A percentile compares a stretch with the other conserved stretches of the same genome.
Evolutionary conservation across 2,797 vertebrate species (phyloP).

Genomic region (Lepidocolaptes lacrymiger): DNA sequence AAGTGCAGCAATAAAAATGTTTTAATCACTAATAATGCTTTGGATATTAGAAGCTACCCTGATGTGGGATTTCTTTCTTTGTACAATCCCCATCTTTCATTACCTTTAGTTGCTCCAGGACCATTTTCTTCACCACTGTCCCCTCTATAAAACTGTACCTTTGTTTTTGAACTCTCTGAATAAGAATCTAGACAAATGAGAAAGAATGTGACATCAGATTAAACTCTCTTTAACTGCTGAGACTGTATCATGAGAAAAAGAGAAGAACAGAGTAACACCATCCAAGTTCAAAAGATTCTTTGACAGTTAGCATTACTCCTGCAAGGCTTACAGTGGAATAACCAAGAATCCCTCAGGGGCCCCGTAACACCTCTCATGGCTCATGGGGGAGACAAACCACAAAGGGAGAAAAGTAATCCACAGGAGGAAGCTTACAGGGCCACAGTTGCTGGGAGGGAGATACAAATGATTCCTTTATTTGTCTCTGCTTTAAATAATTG

Average conservation of each 20-base stretch:
- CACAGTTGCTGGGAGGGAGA: neutral
- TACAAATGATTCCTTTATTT: neutral
- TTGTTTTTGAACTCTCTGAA: neutral
- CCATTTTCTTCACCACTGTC: neutral
- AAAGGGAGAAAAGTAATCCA: neutral
- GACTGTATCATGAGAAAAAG: neutral
- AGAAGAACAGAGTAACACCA: neutral
- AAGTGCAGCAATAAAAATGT: neutral
- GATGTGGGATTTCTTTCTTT: neutral
- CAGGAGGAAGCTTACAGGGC: neutral
- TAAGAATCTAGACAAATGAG: neutral
- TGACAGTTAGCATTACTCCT: neutral
- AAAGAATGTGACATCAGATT: neutral
- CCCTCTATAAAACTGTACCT: neutral
- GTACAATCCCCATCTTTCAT: neutral
- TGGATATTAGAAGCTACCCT: neutral
- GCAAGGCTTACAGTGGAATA: neutral
- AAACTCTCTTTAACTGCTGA: neutral
- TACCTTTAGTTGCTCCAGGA: constrained; percentile 2
- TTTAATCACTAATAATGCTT: neutral
- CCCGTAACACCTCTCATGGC: neutral
- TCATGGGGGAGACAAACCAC: neutral
- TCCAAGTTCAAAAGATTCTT: neutral
- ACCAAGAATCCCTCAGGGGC: neutral
- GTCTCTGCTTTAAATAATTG: neutral